These are phyloP conservation scores for Romanomermis culicivorax DNA, from an alignment of 2,888 invertebrate species.

Conservation along the genomic window DNA sequence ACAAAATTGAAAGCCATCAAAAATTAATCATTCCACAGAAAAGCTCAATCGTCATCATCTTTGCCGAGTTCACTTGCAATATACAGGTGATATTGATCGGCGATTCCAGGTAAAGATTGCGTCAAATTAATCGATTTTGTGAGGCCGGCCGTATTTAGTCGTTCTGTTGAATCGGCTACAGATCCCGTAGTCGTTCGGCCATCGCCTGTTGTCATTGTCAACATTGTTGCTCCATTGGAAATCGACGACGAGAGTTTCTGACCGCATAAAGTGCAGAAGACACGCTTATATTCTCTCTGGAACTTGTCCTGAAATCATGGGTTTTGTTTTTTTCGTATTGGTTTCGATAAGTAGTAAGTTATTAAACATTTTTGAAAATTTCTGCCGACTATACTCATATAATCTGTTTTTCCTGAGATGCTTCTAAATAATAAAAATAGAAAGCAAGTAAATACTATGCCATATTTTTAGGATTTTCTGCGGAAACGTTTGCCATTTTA, in stretches of 20 bases:
- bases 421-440: too few species aligned
- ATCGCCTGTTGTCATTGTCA: not conserved
- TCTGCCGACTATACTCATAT: not conserved
- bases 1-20: too few species aligned
- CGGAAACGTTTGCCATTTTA: too few species aligned
- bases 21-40: too few species aligned
- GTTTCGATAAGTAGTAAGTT: not conserved
- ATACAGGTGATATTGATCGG: not conserved
- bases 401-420: too few species aligned
- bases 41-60: constrained; percentile 1
- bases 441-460: not conserved
- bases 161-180: too few species aligned
- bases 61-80: constrained; percentile 5
- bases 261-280: constrained; percentile 2
- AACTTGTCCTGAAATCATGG: constrained; percentile 11
- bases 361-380: not conserved
- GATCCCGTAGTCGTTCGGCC: not conserved
- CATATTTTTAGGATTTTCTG: too few species aligned
- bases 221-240: not conserved
- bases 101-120: not conserved
- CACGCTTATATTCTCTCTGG: constrained; percentile 7
- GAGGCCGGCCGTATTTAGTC: too few species aligned
- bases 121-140: not conserved
- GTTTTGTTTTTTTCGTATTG: too few species aligned
- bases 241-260: not conserved